Percentiles rank a stretch among this genome's conserved stretches.
phyloP scores from a whole-genome alignment of 2,113 vertebrate species.

The Tiliqua scincoides region DNA sequence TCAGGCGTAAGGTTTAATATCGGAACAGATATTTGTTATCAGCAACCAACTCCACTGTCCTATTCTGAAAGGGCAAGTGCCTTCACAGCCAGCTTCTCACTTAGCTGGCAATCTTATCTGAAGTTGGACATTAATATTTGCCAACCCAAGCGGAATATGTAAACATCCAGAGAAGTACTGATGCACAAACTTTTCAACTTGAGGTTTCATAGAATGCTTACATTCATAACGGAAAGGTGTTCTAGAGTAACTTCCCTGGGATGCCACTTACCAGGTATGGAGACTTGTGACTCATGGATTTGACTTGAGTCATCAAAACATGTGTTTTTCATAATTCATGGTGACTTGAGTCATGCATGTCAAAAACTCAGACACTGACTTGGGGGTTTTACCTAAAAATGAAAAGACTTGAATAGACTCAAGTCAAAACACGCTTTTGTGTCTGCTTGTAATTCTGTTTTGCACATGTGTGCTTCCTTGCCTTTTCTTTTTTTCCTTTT shows the following conservation, averaged over 20 bases:
- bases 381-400: too few relatives aligned
- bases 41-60: neutral
- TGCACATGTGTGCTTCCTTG: too few relatives aligned
- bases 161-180: neutral
- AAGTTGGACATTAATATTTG: constrained; percentile 34
- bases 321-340: too few relatives aligned
- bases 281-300: too few relatives aligned
- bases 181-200: constrained; percentile 14
- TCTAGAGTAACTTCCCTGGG: neutral
- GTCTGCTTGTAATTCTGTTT: too few relatives aligned
- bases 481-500: too few relatives aligned
- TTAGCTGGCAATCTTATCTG: neutral
- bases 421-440: too few relatives aligned
- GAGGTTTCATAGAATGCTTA: neutral
- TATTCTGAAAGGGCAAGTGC: constrained; percentile 5
- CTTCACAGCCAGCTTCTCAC: constrained; percentile 4
- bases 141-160: constrained; percentile 16
- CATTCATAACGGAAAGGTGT: neutral
- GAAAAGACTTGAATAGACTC: too few relatives aligned
- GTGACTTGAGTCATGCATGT: too few relatives aligned
- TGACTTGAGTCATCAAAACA: too few relatives aligned
- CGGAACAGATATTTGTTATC: constrained; percentile 12
- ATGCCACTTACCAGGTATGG: constrained; percentile 83
- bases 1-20: neutral
- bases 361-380: too few relatives aligned